A percentile compares a stretch with the other conserved stretches of the same genome.
Conservation (phyloP, 92 coral and sea anemone genomes). For the Zoanthus gigantus region DNA sequence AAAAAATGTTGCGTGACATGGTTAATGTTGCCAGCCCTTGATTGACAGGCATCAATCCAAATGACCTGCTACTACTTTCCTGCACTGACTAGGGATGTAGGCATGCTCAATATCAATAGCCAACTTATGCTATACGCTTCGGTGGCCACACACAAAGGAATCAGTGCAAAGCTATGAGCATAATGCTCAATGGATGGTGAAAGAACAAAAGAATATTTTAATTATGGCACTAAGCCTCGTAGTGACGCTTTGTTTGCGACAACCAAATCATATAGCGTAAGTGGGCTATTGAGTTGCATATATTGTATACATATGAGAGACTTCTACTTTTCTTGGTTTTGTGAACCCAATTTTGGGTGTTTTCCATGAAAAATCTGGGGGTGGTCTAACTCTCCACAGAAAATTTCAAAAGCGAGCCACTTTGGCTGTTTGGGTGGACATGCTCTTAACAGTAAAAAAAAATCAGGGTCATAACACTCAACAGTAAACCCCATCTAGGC, state of each 20-base stretch:
- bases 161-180: neutral
- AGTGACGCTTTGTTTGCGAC: slow-evolving; percentile 7
- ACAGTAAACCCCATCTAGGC: slow-evolving; percentile 47
- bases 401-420: slow-evolving; percentile 5
- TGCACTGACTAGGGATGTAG: neutral
- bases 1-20: neutral
- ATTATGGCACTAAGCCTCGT: neutral
- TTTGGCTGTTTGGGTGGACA: neutral
- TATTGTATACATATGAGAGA: slow-evolving; percentile 42
- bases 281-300: slow-evolving; percentile 37
- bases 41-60: neutral
- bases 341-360: slow-evolving; percentile 44
- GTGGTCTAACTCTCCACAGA: slow-evolving; percentile 44
- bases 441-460: slow-evolving; percentile 15
- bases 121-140: neutral
- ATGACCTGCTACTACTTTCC: neutral
- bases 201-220: neutral
- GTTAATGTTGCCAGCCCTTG: neutral
- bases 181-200: neutral
- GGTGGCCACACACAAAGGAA: neutral
- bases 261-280: neutral
- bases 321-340: slow-evolving; percentile 43
- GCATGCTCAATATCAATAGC: neutral
- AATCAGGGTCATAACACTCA: slow-evolving; percentile 37
- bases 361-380: slow-evolving; percentile 39